phyloP scores from a whole-genome alignment of 2,797 vertebrate species.

The Pangasius macronema region DNA sequence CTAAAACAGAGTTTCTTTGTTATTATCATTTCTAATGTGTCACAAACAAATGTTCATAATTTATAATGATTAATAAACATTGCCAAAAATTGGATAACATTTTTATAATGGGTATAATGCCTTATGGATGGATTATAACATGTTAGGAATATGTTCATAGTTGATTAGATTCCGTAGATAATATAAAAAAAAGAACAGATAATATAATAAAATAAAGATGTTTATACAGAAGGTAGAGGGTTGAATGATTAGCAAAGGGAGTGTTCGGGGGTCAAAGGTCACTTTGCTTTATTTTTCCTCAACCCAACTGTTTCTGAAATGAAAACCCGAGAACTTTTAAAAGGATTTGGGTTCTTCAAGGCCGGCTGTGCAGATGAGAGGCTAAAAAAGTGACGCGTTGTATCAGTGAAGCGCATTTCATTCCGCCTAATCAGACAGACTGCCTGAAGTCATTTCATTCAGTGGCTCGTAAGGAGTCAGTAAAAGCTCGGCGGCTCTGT shows the following conservation, averaged over 20 bases:
- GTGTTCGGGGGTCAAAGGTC: no score
- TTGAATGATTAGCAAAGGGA: not conserved
- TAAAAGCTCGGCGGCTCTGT: not conserved
- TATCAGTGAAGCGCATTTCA: conserved; percentile 45
- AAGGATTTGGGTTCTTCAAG: not conserved
- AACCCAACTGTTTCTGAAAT: conserved; percentile 37
- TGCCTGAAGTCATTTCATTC: conserved; percentile 52
- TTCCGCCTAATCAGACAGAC: conserved; percentile 60
- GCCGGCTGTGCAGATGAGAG: conserved; percentile 30
- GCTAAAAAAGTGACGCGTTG: conserved; percentile 54
- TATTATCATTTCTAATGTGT: not conserved
- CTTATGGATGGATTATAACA: not conserved
- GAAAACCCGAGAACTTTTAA: conserved; percentile 35
- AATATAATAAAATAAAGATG: not conserved
- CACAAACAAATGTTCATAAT: not conserved
- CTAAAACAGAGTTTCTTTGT: not conserved
- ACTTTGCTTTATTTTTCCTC: not conserved
- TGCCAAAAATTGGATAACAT: not conserved
- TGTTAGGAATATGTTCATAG: not conserved
- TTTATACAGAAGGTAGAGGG: not conserved
- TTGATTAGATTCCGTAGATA: not conserved
- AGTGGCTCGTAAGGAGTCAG: conserved; percentile 25
- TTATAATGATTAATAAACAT: not conserved
- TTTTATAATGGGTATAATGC: not conserved
- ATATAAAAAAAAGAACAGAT: not conserved